Evolutionary conservation across 2,113 vertebrate genomes (phyloP), one percentile per base, ranked within the genome.

Genomic region (Indri indri): DNA sequence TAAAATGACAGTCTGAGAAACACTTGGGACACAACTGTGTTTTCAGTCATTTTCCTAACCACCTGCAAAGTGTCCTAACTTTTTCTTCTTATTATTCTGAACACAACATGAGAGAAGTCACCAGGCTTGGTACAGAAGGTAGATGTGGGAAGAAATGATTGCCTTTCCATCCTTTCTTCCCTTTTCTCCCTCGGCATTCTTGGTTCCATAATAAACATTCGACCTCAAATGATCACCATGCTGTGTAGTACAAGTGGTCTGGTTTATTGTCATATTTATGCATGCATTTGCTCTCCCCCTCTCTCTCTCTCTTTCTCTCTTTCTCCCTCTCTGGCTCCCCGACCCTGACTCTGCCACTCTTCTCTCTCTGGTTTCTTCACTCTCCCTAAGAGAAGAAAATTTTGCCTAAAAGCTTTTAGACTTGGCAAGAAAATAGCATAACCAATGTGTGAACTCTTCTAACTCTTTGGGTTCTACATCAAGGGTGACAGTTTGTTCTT

Each of bases 161-260:
- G 70, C 80, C 37, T 84, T 37, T 37, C 52, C 25, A 37, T 37
- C 57, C 66, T 47, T 82, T 34, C 11, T 34, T 30, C 65, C 23
- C 27, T 32, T 17, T 88, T 45, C 9, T 45, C 79, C 89, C 84
- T 86, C 34, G 47, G 92, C n/a, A 76, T 74, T 84, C 63, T 68
- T 37, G 27, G 54, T 57, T 57, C 71, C 25, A 16, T 40, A 22
- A 52, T n/a, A 89, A 71, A 74, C 32, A 20, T 1, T 77, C 17
- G 57, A 18, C 22, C 50, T 74, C 81, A 66, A 52, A 74, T 8
- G 25, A 22, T 20, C 17, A 52, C 54, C 0, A 1, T 2, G 27
- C 8, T 17, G 25, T 34, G 0, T 3, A 7, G 11, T 23, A 4
- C 27, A 5, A 25, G 63, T 4, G 34, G 40, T 13, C 32, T 18